These are phyloP conservation scores for Meiosimyza platycephala DNA, from an alignment of 2,888 invertebrate genomes.

Conservation along the genomic window DNA sequence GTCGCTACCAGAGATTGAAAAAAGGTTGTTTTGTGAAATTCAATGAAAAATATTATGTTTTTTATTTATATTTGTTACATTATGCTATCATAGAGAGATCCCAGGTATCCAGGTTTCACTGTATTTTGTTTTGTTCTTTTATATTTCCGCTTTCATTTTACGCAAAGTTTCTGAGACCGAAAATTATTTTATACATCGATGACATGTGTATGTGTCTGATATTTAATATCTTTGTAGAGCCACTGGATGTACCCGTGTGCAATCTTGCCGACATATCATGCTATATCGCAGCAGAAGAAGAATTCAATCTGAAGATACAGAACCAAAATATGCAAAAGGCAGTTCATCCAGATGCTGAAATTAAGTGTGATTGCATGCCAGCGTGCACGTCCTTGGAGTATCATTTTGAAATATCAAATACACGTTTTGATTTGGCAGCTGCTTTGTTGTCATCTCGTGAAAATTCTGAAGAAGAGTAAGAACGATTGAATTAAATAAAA, in stretches of 20 bases:
- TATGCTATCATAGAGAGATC: too few relatives aligned
- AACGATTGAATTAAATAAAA: too few relatives aligned
- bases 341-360: slow-evolving; percentile 47
- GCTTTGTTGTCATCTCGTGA: slow-evolving; percentile 57
- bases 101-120: too few relatives aligned
- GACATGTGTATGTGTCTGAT: background rate
- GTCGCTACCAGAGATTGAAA: too few relatives aligned
- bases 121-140: too few relatives aligned
- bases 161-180: too few relatives aligned
- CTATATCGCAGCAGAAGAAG: slow-evolving; percentile 59
- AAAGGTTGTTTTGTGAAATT: too few relatives aligned
- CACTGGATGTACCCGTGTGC: slow-evolving; percentile 62
- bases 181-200: too few relatives aligned
- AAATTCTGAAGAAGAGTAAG: slow-evolving; percentile 60
- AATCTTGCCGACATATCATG: slow-evolving; percentile 60
- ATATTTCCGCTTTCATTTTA: too few relatives aligned
- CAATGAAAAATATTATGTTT: too few relatives aligned
- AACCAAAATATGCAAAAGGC: slow-evolving; percentile 55
- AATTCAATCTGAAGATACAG: slow-evolving; percentile 54
- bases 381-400: slow-evolving; percentile 63
- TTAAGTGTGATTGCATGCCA: slow-evolving; percentile 62
- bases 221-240: slow-evolving; percentile 49
- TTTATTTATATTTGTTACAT: too few relatives aligned
- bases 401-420: slow-evolving; percentile 62
- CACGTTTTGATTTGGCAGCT: slow-evolving; percentile 54